phyloP scores from a whole-genome alignment of 2,888 invertebrate species.

The Nemotelus nigrinus region DNA sequence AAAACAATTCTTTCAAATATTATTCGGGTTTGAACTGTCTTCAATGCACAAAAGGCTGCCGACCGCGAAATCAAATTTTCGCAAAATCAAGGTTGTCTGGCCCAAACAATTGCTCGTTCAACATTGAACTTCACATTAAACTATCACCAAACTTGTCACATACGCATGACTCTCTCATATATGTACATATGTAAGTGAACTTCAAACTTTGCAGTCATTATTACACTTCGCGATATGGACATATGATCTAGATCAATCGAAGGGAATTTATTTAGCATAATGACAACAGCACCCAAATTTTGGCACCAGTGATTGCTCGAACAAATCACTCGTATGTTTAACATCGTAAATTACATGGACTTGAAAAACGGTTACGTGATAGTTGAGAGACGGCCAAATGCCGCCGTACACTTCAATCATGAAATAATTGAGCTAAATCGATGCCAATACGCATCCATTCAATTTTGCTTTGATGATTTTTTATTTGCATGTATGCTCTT shows the following conservation, averaged over 20 bases:
- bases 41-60: no score
- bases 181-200: slow-evolving; percentile 19
- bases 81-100: slow-evolving; percentile 9
- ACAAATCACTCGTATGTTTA: no score
- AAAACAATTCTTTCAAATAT: no score
- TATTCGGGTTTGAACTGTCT: no score
- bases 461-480: neutral
- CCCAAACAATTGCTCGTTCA: neutral
- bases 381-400: slow-evolving; percentile 49
- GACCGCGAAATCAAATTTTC: neutral
- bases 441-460: slow-evolving; percentile 6
- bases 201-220: slow-evolving; percentile 7
- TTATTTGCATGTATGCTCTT: slow-evolving; percentile 13
- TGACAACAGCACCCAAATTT: neutral
- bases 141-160: neutral
- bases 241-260: neutral
- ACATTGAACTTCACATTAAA: slow-evolving; percentile 27
- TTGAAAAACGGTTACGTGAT: slow-evolving; percentile 49
- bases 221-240: slow-evolving; percentile 4
- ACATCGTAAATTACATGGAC: slow-evolving; percentile 18
- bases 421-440: slow-evolving; percentile 29
- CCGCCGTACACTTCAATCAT: neutral
- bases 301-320: neutral
- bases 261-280: neutral
- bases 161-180: neutral